Evolutionary conservation across 2,888 invertebrate genomes (phyloP).

Genomic region (Coronaproctus castanopsis): DNA sequence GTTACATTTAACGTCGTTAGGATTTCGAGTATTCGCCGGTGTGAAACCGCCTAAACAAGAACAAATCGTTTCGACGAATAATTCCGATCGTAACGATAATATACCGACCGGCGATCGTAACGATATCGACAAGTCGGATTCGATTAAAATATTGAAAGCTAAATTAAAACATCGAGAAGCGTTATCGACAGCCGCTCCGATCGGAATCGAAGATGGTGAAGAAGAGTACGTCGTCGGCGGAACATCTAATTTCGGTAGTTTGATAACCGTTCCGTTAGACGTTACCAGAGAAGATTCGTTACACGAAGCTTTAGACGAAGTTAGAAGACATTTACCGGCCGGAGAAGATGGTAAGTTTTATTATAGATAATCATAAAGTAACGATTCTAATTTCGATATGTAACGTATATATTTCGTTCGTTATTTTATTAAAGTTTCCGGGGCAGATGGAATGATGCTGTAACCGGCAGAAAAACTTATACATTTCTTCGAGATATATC

Average conservation of each 20-base stretch:
- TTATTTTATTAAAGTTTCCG: too few relatives aligned
- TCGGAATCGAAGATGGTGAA: conserved; percentile 17
- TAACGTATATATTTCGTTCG: too few relatives aligned
- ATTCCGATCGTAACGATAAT: conserved; percentile 7
- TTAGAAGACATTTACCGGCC: conserved; percentile 58
- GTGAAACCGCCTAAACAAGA: conserved; percentile 22
- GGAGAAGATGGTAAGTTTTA: conserved; percentile 58
- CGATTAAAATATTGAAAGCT: conserved; percentile 21
- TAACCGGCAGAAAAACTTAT: too few relatives aligned
- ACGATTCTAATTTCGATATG: too few relatives aligned
- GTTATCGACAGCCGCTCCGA: conserved; percentile 14
- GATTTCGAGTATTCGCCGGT: conserved; percentile 61
- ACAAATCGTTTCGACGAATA: conserved; percentile 4
- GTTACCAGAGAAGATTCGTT: conserved; percentile 60
- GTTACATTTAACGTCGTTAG: conserved; percentile 45
- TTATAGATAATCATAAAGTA: neutral
- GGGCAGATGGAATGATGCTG: too few relatives aligned
- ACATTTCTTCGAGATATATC: too few relatives aligned
- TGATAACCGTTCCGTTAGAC: conserved; percentile 53
- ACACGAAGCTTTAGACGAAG: conserved; percentile 55
- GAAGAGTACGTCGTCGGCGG: conserved; percentile 25
- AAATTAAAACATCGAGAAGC: conserved; percentile 30
- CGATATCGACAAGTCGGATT: conserved; percentile 14
- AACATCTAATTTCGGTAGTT: conserved; percentile 27
- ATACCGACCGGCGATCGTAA: neutral